Percentiles rank a stretch among this genome's conserved stretches.
These are phyloP conservation scores for Orius insidiosus DNA, from an alignment of 1,140 invertebrate species.

Conservation along the genomic window DNA sequence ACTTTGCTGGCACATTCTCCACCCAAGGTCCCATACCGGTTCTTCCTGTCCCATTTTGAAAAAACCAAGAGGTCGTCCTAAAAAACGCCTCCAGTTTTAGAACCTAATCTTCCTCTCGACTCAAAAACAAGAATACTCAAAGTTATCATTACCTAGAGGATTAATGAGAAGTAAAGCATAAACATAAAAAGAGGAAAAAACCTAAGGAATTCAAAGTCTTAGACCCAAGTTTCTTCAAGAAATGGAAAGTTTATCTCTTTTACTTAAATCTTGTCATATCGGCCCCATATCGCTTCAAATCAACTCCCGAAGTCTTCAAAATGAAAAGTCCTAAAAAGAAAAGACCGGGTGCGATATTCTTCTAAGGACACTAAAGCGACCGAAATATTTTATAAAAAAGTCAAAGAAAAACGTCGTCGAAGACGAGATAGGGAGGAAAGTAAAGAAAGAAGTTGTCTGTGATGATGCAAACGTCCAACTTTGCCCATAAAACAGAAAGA, in stretches of 20 bases:
- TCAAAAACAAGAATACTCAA: conserved; percentile 5
- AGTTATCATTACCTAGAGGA: conserved; percentile 11
- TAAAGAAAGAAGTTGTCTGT: neutral
- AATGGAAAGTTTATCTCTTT: conserved; percentile 45
- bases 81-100: conserved; percentile 24
- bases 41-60: conserved; percentile 21
- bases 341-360: conserved; percentile 17
- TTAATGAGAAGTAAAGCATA: conserved; percentile 13
- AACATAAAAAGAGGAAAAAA: conserved; percentile 25
- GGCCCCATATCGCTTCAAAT: conserved; percentile 10
- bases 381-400: conserved; percentile 15
- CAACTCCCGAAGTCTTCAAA: conserved; percentile 31
- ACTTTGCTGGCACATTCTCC: conserved; percentile 16
- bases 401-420: conserved; percentile 19
- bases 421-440: neutral
- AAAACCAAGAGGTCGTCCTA: conserved; percentile 38
- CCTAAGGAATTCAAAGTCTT: conserved; percentile 33
- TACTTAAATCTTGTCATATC: conserved; percentile 30
- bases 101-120: conserved; percentile 21
- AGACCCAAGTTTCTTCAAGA: conserved; percentile 64
- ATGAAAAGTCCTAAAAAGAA: conserved; percentile 25
- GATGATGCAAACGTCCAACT: no score
- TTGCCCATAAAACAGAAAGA: no score
- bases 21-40: conserved; percentile 8
- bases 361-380: no score